These are phyloP conservation scores for Hycleus phaleratus DNA, from an alignment of 1,140 invertebrate species.

Conservation along the genomic window DNA sequence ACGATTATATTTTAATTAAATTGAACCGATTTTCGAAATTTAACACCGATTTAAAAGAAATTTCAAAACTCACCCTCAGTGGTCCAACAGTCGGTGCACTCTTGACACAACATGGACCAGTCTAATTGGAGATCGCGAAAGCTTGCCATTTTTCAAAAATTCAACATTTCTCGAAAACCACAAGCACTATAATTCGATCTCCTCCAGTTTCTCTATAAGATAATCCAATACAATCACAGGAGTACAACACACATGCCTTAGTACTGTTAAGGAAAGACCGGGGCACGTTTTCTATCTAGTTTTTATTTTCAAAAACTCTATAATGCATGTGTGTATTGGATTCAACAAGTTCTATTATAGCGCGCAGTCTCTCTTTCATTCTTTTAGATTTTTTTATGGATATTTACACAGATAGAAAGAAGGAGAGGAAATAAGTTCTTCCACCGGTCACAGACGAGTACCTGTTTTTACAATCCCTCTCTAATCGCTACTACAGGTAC, in stretches of 20 bases:
- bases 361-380: constrained; percentile 7
- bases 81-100: constrained; percentile 37
- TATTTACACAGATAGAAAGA: no score
- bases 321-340: no score
- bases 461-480: constrained; percentile 13
- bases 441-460: constrained; percentile 11
- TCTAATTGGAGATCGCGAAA: constrained; percentile 39
- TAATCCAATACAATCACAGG: neutral
- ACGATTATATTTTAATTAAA: neutral
- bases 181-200: no score
- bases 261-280: no score
- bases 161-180: neutral
- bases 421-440: neutral
- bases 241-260: no score
- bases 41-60: neutral
- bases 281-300: no score
- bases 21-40: neutral
- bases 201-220: no score
- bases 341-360: neutral
- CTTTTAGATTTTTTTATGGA: no score
- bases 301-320: no score
- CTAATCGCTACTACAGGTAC: neutral
- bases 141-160: constrained; percentile 34
- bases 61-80: constrained; percentile 27
- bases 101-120: constrained; percentile 39